Conservation (phyloP, 1,140 invertebrate genomes). For the Anastatus disparis region DNA sequence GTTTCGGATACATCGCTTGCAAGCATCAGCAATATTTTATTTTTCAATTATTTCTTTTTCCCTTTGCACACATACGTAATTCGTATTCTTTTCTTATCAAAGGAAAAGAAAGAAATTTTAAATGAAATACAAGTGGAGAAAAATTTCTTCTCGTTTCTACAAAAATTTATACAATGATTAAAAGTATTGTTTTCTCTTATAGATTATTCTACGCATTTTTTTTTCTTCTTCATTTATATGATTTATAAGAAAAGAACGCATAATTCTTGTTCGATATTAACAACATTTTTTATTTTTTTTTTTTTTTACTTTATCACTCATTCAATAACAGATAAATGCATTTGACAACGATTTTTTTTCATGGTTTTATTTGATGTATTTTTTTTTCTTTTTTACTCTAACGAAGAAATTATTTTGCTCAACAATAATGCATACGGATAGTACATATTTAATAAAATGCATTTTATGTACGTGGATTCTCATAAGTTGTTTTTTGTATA, state of each 20-base stretch:
- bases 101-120: too few relatives aligned
- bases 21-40: too few relatives aligned
- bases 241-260: background rate
- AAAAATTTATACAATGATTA: background rate
- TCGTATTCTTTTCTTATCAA: too few relatives aligned
- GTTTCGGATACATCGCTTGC: too few relatives aligned
- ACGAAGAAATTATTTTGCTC: background rate
- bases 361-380: background rate
- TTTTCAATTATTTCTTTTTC: too few relatives aligned
- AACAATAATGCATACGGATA: background rate
- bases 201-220: background rate
- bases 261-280: background rate
- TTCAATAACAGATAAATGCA: constrained; percentile 19
- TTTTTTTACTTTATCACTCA: background rate
- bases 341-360: constrained; percentile 33
- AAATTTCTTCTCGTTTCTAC: too few relatives aligned
- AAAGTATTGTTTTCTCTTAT: too few relatives aligned
- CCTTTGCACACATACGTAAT: too few relatives aligned
- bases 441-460: background rate
- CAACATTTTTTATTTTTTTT: background rate
- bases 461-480: background rate
- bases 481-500: too few relatives aligned
- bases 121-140: too few relatives aligned
- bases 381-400: background rate
- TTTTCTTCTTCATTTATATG: background rate